Percentiles rank a stretch among this genome's conserved stretches.
phyloP scores from a whole-genome alignment of 2,113 vertebrate species.

The Promerops cafer region DNA sequence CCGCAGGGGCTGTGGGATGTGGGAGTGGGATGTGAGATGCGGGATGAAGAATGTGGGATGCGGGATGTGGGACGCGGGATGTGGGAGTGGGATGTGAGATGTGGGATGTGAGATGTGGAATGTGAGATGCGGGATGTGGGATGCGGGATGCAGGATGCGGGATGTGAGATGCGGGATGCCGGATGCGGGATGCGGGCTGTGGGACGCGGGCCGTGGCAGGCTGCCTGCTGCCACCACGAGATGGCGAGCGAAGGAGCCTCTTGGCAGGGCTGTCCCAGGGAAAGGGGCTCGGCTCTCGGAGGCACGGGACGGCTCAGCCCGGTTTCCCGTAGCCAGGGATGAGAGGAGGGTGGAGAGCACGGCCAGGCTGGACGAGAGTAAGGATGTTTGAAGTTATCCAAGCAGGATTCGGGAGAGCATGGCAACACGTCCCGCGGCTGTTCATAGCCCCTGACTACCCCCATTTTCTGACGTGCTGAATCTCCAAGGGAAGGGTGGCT shows the following conservation, averaged over 20 bases:
- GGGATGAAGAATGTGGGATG: background rate
- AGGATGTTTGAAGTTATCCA: background rate
- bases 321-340: accelerated
- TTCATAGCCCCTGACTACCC: accelerated
- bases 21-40: no score
- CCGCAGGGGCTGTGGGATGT: background rate
- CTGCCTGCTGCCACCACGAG: constrained; percentile 42
- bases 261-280: background rate
- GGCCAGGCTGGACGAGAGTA: background rate
- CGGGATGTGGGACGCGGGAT: accelerated
- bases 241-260: constrained; percentile 45
- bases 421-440: accelerated
- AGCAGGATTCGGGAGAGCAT: background rate
- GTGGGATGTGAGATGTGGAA: accelerated
- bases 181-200: accelerated
- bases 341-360: no score
- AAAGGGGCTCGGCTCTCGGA: background rate
- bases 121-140: accelerated
- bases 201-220: background rate
- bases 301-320: accelerated
- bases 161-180: accelerated
- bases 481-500: background rate
- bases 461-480: accelerated
- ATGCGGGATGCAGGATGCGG: accelerated
- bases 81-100: no score